Conservation (phyloP, 2,113 vertebrate genomes). For the Pedionomus torquatus region DNA sequence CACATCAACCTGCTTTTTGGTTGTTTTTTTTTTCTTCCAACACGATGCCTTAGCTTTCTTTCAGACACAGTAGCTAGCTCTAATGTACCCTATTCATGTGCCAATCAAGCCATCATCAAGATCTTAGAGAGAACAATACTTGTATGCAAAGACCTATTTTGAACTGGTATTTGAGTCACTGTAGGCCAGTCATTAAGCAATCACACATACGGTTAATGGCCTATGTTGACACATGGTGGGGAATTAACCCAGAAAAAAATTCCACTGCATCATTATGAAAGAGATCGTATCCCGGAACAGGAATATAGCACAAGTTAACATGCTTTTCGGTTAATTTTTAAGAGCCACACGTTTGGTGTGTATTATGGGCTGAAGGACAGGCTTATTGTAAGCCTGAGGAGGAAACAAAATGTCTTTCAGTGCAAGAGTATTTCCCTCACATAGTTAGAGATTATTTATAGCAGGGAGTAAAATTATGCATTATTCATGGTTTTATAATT, state of each 20-base stretch:
- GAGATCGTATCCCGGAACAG: neutral
- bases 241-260: constrained; percentile 49
- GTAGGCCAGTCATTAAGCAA: constrained; percentile 75
- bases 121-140: constrained; percentile 72
- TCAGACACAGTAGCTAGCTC: constrained; percentile 75
- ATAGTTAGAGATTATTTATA: neutral
- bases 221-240: constrained; percentile 22
- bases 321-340: neutral
- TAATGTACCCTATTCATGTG: constrained; percentile 74
- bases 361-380: neutral
- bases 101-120: constrained; percentile 75
- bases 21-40: neutral
- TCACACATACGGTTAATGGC: constrained; percentile 55
- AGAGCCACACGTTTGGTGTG: neutral
- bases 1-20: neutral
- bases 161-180: constrained; percentile 73
- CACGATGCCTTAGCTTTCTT: constrained; percentile 64
- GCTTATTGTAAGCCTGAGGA: neutral
- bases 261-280: constrained; percentile 47
- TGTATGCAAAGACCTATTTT: constrained; percentile 66
- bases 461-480: neutral
- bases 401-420: neutral
- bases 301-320: neutral
- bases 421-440: neutral
- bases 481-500: neutral